phyloP scores from a whole-genome alignment of 2,797 vertebrate genomes.

The Mus spretus region DNA sequence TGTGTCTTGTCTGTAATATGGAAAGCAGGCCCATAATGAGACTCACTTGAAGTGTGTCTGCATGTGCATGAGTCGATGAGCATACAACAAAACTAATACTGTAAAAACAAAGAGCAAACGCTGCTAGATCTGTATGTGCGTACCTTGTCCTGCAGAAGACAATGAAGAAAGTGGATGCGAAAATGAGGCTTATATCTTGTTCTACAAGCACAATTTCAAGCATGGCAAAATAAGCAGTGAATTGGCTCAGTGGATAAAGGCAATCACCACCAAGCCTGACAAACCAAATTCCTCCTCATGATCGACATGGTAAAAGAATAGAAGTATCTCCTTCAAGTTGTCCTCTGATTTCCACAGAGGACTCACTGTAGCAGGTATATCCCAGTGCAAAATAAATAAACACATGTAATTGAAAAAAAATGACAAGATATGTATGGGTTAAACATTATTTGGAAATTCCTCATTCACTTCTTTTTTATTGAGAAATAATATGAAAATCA shows the following conservation, averaged over 20 bases:
- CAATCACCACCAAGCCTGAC: background rate
- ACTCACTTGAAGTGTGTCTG: conserved; percentile 7
- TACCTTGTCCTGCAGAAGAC: background rate
- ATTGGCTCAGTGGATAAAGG: background rate
- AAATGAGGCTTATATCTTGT: background rate
- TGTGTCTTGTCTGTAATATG: conserved; percentile 60
- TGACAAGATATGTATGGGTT: background rate
- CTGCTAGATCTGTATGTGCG: background rate
- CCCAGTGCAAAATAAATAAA: background rate
- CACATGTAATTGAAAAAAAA: background rate
- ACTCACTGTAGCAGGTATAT: background rate
- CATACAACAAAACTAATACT: conserved; percentile 45
- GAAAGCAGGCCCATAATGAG: conserved; percentile 64
- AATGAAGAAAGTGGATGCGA: background rate
- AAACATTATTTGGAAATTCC: conserved; percentile 55
- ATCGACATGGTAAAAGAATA: background rate
- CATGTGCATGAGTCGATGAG: background rate
- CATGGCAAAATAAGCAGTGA: conserved; percentile 36
- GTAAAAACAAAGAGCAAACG: background rate
- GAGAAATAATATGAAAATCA: conserved; percentile 36
- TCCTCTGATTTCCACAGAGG: background rate
- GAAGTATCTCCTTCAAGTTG: background rate
- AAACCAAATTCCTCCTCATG: background rate
- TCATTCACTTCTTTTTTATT: conserved; percentile 62
- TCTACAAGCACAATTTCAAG: conserved; percentile 49